A percentile compares a stretch with the other conserved stretches of the same genome.
Evolutionary conservation across 37 sponge, comb jelly and placozoan species (phyloP).

Genomic region (Amphimedon queenslandica): DNA sequence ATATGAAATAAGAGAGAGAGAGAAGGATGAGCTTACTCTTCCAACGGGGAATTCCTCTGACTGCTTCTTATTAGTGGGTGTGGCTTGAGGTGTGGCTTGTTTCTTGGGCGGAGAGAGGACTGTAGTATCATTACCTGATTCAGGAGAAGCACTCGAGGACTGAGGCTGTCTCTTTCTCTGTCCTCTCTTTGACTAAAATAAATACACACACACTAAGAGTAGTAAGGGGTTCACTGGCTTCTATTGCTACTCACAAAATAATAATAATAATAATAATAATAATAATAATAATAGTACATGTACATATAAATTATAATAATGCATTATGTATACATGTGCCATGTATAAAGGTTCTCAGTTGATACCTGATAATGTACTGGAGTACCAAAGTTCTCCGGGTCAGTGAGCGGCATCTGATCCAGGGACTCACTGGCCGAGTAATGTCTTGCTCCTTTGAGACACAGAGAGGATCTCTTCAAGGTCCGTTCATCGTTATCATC

Average conservation of each 20-base stretch:
- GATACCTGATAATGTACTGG: conserved; percentile 53
- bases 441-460: conserved; percentile 85
- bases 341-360: neutral
- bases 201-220: too few species aligned
- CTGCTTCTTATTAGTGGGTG: conserved; percentile 20
- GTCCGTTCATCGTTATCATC: conserved; percentile 93
- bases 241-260: too few species aligned
- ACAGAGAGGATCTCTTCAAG: conserved; percentile 75
- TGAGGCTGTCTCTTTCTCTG: conserved; percentile 8
- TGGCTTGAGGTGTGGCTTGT: too few species aligned
- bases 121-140: too few species aligned
- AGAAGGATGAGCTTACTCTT: conserved; percentile 31
- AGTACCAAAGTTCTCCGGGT: conserved; percentile 87
- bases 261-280: neutral
- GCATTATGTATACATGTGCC: neutral
- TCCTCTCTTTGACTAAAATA: conserved; percentile 5
- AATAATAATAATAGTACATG: too few species aligned
- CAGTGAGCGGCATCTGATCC: conserved; percentile 78
- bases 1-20: neutral
- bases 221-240: too few species aligned
- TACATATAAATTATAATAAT: too few species aligned
- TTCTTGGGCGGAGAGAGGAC: neutral
- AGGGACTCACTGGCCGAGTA: conserved; percentile 86
- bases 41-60: conserved; percentile 51
- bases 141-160: conserved; percentile 12